Evolutionary conservation across 2,113 vertebrate species (phyloP).

Genomic region (Mionectes macconnelli): DNA sequence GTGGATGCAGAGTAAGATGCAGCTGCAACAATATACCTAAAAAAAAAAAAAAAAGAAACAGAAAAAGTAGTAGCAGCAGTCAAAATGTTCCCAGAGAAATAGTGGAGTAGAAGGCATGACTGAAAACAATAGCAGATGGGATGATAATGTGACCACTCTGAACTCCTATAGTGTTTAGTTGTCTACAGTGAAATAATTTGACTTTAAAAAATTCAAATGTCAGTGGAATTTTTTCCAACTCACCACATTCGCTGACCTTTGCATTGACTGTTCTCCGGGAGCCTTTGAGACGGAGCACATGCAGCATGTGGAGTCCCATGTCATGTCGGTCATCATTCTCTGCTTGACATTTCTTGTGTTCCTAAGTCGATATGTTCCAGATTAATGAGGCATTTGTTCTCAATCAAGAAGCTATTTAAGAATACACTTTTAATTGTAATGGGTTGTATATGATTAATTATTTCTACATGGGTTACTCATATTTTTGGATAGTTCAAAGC

Average conservation of each 20-base stretch:
- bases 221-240: conserved; percentile 12
- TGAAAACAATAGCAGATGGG: background rate
- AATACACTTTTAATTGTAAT: conserved; percentile 78
- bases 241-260: conserved; percentile 33
- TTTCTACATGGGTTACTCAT: conserved; percentile 68
- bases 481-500: conserved; percentile 63
- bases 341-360: conserved; percentile 70
- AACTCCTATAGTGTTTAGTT: background rate
- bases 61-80: background rate
- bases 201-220: conserved; percentile 1
- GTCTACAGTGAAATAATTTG: background rate
- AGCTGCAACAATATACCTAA: background rate
- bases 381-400: conserved; percentile 83
- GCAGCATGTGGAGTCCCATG: conserved; percentile 37
- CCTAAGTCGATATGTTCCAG: conserved; percentile 67
- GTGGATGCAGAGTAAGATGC: background rate
- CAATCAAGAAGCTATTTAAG: conserved; percentile 76
- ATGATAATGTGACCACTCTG: background rate
- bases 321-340: conserved; percentile 69
- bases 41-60: no score
- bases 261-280: conserved; percentile 10
- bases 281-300: conserved; percentile 16
- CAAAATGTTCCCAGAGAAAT: background rate
- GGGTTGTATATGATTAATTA: conserved; percentile 75
- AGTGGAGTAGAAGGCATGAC: background rate